Conservation (phyloP, 2,888 invertebrate genomes). For the Scrobipalpa costella region DNA sequence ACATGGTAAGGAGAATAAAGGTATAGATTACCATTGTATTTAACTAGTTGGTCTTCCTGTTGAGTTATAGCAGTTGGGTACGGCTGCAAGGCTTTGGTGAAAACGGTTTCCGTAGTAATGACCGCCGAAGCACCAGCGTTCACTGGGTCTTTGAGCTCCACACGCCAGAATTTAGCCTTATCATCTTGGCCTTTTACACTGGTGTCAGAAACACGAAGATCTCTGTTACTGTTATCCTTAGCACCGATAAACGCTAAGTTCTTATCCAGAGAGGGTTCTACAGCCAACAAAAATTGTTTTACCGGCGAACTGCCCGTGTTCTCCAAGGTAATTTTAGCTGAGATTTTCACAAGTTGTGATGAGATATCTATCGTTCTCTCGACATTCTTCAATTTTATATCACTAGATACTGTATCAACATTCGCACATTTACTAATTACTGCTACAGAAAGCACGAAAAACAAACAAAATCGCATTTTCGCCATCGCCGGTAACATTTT, state of each 20-base stretch:
- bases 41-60: constrained; percentile 95
- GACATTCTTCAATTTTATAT: constrained; percentile 87
- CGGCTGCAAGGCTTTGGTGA: constrained; percentile 88
- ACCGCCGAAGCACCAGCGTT: constrained; percentile 80
- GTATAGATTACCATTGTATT: constrained; percentile 92
- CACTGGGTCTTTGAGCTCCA: constrained; percentile 82
- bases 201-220: constrained; percentile 77
- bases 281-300: constrained; percentile 85
- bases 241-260: constrained; percentile 89
- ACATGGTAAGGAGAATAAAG: constrained; percentile 92
- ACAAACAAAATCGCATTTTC: constrained; percentile 57
- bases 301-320: constrained; percentile 89
- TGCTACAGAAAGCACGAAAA: constrained; percentile 59
- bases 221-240: constrained; percentile 82
- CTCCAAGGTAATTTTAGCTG: constrained; percentile 89
- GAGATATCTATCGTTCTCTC: constrained; percentile 93
- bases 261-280: constrained; percentile 83
- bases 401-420: constrained; percentile 76
- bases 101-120: constrained; percentile 86
- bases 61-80: constrained; percentile 95
- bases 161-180: constrained; percentile 76
- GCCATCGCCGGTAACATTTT: constrained; percentile 68
- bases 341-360: constrained; percentile 93
- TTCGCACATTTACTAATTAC: constrained; percentile 57
- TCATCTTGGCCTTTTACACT: constrained; percentile 75